phyloP scores from a whole-genome alignment of 2,113 vertebrate genomes.

The Oceanites oceanicus region DNA sequence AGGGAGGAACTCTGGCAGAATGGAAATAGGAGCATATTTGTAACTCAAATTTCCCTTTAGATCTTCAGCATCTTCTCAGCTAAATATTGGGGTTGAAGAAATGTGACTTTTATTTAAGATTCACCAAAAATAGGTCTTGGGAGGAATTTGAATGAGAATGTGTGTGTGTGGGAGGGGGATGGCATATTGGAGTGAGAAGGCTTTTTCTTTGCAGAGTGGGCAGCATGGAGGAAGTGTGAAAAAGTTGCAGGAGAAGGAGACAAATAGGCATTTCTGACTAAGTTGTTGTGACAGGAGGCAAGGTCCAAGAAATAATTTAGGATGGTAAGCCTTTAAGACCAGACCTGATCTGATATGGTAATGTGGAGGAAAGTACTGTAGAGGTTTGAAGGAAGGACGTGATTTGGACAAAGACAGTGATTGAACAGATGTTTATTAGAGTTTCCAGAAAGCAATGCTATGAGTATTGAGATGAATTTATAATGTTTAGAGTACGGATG shows the following conservation, averaged over 20 bases:
- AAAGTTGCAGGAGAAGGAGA: not conserved
- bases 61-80: not conserved
- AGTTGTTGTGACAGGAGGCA: constrained; percentile 10
- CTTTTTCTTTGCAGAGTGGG: constrained; percentile 33
- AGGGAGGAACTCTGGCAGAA: not conserved
- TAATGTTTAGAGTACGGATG: not conserved
- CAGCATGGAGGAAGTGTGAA: constrained; percentile 50
- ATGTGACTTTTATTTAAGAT: not conserved
- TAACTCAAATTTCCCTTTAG: not conserved
- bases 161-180: not conserved
- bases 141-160: constrained; percentile 37
- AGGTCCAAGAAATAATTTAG: constrained; percentile 26
- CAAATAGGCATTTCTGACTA: constrained; percentile 45
- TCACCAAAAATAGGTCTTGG: not conserved
- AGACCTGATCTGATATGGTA: not conserved
- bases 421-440: not conserved
- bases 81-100: not conserved
- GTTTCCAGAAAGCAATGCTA: not conserved
- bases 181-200: constrained; percentile 29
- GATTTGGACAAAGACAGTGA: not conserved
- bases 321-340: not conserved
- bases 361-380: not conserved
- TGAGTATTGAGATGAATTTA: not conserved
- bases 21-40: not conserved
- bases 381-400: not conserved